phyloP scores from a whole-genome alignment of 2,113 vertebrate species.

The Typhlomys cinereus region DNA sequence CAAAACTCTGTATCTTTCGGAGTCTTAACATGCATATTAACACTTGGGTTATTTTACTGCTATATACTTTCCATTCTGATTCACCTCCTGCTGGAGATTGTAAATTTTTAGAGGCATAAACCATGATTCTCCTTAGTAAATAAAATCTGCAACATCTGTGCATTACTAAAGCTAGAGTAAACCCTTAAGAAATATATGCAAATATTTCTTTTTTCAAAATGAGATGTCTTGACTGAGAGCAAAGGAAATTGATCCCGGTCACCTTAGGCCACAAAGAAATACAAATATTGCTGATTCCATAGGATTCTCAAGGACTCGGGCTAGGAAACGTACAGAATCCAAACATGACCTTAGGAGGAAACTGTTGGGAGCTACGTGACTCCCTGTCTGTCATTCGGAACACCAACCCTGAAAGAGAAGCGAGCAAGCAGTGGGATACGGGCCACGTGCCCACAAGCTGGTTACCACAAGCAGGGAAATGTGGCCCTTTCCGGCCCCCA shows the following conservation, averaged over 20 bases:
- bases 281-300: background rate
- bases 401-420: background rate
- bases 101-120: conserved; percentile 69
- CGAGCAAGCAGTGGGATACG: background rate
- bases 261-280: conserved; percentile 23
- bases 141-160: conserved; percentile 67
- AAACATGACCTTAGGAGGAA: background rate
- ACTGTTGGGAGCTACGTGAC: background rate
- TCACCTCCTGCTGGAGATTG: conserved; percentile 60
- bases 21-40: conserved; percentile 62
- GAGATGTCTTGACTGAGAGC: conserved; percentile 35
- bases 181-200: conserved; percentile 66
- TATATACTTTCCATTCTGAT: conserved; percentile 50
- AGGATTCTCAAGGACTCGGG: background rate
- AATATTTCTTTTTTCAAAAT: conserved; percentile 63
- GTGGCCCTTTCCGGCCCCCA: background rate
- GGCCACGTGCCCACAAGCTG: background rate
- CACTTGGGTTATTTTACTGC: conserved; percentile 61
- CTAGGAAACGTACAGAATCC: conserved; percentile 18
- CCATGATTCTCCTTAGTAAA: conserved; percentile 65
- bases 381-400: background rate
- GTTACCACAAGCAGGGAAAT: background rate
- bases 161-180: conserved; percentile 63
- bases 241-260: conserved; percentile 46
- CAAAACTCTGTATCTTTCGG: conserved; percentile 35